These are phyloP conservation scores for Oncorhynchus clarkii DNA, from an alignment of 2,113 vertebrate genomes.

Conservation along the genomic window DNA sequence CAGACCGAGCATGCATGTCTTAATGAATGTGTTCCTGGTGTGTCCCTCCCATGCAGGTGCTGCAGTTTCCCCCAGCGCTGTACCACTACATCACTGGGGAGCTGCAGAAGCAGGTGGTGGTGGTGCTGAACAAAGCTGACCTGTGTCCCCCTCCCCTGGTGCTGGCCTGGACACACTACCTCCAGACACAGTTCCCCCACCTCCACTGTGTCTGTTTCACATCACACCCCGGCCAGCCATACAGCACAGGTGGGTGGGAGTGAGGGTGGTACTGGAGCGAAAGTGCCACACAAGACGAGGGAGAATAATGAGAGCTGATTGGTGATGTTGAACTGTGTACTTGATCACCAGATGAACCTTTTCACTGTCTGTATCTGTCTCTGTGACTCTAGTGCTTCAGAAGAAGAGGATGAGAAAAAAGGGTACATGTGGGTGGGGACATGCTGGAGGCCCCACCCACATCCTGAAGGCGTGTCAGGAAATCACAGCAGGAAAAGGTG, in stretches of 20 bases:
- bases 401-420: conserved; percentile 79
- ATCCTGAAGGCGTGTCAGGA: conserved; percentile 84
- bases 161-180: conserved; percentile 89
- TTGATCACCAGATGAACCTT: conserved; percentile 10
- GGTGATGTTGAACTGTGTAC: background rate
- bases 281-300: background rate
- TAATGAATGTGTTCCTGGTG: background rate
- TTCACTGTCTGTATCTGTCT: background rate
- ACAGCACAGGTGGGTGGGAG: conserved; percentile 53
- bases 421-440: conserved; percentile 68
- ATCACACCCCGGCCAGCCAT: conserved; percentile 81
- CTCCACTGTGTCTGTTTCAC: conserved; percentile 85
- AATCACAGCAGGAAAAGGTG: conserved; percentile 84
- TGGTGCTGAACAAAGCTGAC: conserved; percentile 90
- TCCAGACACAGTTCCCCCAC: conserved; percentile 80
- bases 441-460: conserved; percentile 81
- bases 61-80: conserved; percentile 85
- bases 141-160: conserved; percentile 81
- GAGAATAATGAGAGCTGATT: background rate
- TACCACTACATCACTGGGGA: conserved; percentile 83
- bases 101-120: conserved; percentile 78
- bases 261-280: background rate
- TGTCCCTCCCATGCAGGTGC: conserved; percentile 67
- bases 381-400: conserved; percentile 75
- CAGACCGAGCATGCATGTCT: too few species aligned